These are phyloP conservation scores for Cochlearius cochlearius DNA, from an alignment of 2,113 vertebrate genomes.

Conservation along the genomic window DNA sequence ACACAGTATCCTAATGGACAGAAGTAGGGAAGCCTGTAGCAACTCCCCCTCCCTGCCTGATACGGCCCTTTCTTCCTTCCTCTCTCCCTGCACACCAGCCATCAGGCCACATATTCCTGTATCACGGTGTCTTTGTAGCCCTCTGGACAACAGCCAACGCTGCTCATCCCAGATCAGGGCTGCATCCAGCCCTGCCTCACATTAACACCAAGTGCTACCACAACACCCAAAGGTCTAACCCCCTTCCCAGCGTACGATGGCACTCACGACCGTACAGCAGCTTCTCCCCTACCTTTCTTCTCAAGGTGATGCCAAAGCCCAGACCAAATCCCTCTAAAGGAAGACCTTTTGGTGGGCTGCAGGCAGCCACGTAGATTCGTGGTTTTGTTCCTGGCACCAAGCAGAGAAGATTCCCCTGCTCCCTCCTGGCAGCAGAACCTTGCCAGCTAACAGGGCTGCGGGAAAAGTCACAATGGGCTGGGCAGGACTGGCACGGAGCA, in stretches of 20 bases:
- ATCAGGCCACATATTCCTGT: background rate
- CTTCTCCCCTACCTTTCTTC: background rate
- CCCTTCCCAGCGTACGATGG: fast-evolving
- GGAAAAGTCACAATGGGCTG: background rate
- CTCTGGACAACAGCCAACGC: background rate
- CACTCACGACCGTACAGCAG: background rate
- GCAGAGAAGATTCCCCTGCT: background rate
- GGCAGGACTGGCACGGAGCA: background rate
- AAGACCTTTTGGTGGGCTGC: background rate
- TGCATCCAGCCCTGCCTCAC: background rate
- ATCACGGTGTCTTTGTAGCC: background rate
- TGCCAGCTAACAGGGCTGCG: background rate
- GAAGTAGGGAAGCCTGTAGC: background rate
- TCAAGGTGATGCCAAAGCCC: background rate
- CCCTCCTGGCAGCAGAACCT: fast-evolving
- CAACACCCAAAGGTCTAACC: background rate
- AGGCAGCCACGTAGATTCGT: fast-evolving
- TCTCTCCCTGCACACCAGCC: background rate
- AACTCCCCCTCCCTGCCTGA: background rate
- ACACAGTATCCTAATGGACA: fast-evolving
- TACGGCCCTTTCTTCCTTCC: background rate
- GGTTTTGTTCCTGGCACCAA: background rate
- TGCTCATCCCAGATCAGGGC: background rate
- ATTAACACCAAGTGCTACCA: background rate
- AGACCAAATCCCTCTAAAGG: background rate